Base-by-base conservation (phyloP, 1,140 invertebrate species). In the Drosophila guanche region DNA sequence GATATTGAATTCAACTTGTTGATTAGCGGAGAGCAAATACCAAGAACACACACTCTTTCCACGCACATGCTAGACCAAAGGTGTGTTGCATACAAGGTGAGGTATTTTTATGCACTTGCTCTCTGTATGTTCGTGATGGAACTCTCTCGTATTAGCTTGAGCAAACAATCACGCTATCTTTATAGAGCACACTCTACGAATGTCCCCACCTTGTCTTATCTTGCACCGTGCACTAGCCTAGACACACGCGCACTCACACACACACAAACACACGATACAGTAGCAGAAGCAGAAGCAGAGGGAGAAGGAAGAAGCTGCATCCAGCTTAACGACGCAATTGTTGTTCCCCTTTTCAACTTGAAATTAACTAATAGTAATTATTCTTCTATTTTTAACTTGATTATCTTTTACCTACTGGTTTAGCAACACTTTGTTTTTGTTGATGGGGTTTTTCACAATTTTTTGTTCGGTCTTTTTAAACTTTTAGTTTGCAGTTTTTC, bases 301-400 rank as follows among this genome's bases (percentile, higher is more conserved):
- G 69, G 46, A 45, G 57, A 53, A 45, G 40, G 41, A 33, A n/a
- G n/a, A n/a, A n/a, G n/a, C n/a, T 55, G 22, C 29, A 37, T 45
- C 60, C 23, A 62, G 25, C 43, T 76, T 54, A 80, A 85, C 67
- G 72, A 57, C 80, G 77, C 76, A 80, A 67, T 77, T 70, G 62
- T 76, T 56, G 41, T 47, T 16, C 7, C 47, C 43, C 52, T 52
- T 55, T 67, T 51, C 20, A 57, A 69, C 29, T 50, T 58, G 45
- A 27, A 45, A 56, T 46, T 47, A 37, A 37, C 10, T 37, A 37
- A 37, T 37, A 12, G 4, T 37, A 52, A 57, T 33, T 70, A 76
- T 69, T 68, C 56, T 56, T 41, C 12, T 20, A 16, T 25, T 41
- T 27, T 33, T 53, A 10, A 47, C 4, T 41, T 42, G 27, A 46